These are phyloP conservation scores for Norana najaformis DNA, from an alignment of 2,888 invertebrate species.

Conservation along the genomic window DNA sequence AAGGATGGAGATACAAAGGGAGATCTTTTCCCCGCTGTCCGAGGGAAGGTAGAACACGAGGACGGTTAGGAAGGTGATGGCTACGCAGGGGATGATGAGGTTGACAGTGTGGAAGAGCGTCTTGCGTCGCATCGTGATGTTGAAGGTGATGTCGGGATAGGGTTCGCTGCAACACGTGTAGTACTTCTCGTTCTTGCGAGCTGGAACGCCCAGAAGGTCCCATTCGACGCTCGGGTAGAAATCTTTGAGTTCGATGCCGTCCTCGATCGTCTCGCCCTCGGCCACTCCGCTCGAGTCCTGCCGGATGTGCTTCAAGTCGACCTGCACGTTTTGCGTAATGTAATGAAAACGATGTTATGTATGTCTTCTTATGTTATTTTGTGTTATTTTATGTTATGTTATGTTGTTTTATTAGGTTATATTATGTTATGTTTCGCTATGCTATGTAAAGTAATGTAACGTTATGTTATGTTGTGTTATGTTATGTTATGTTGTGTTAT, in stretches of 20 bases:
- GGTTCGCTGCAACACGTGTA: conserved; percentile 91
- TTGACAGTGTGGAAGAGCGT: conserved; percentile 77
- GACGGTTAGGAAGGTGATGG: conserved; percentile 91
- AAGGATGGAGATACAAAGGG: conserved; percentile 95
- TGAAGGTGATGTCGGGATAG: conserved; percentile 93
- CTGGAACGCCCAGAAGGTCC: conserved; percentile 90
- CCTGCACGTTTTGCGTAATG: conserved; percentile 39
- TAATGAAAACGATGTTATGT: background rate
- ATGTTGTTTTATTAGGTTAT: no score
- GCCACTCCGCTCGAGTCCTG: conserved; percentile 29
- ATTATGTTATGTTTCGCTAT: no score
- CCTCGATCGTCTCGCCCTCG: conserved; percentile 36
- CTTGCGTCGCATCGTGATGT: conserved; percentile 90
- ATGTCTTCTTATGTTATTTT: no score
- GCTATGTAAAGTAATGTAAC: no score
- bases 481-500: no score
- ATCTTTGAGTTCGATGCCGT: conserved; percentile 91
- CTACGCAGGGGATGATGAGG: conserved; percentile 71
- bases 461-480: no score
- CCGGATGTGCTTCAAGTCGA: conserved; percentile 59
- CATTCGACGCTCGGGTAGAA: conserved; percentile 98
- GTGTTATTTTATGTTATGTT: no score
- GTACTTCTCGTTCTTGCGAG: conserved; percentile 57
- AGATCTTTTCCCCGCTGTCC: conserved; percentile 97
- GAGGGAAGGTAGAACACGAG: conserved; percentile 96